Conservation (phyloP, 2,888 invertebrate species). For the Cryptocephalus moraei region DNA sequence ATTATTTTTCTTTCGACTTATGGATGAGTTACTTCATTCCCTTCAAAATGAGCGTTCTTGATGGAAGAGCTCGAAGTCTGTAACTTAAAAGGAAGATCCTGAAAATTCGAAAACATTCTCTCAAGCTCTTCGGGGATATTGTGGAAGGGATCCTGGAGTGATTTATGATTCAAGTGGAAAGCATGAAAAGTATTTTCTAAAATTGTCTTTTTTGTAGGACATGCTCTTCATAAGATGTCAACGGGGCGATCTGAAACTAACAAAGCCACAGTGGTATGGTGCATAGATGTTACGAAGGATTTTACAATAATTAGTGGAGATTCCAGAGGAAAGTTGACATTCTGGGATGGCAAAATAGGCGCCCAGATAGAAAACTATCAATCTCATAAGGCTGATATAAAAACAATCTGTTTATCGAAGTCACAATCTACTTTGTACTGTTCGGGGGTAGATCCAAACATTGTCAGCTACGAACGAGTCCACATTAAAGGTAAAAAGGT, state of each 20-base stretch:
- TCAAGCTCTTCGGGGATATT: too few species aligned
- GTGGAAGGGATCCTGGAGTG: too few species aligned
- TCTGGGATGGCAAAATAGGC: constrained; percentile 80
- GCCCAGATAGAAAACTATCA: constrained; percentile 68
- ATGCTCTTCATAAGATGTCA: constrained; percentile 73
- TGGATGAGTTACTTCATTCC: neutral
- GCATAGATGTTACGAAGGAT: constrained; percentile 68
- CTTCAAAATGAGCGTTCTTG: neutral
- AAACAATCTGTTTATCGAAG: constrained; percentile 60
- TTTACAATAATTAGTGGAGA: constrained; percentile 83
- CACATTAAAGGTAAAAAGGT: constrained; percentile 37
- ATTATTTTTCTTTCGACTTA: constrained; percentile 1
- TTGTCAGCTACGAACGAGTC: constrained; percentile 64
- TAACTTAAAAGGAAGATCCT: too few species aligned
- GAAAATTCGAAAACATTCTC: too few species aligned
- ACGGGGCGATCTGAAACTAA: constrained; percentile 53
- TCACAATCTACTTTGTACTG: constrained; percentile 62
- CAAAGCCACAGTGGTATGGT: constrained; percentile 77
- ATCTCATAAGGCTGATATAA: constrained; percentile 73
- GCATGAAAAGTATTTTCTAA: too few species aligned
- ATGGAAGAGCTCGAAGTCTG: neutral
- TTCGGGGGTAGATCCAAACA: constrained; percentile 73
- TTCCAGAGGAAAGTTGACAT: constrained; percentile 70
- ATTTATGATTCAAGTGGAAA: too few species aligned
- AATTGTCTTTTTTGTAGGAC: constrained; percentile 41